Conservation (phyloP, 2,888 invertebrate species). For the Erebia aethiops region DNA sequence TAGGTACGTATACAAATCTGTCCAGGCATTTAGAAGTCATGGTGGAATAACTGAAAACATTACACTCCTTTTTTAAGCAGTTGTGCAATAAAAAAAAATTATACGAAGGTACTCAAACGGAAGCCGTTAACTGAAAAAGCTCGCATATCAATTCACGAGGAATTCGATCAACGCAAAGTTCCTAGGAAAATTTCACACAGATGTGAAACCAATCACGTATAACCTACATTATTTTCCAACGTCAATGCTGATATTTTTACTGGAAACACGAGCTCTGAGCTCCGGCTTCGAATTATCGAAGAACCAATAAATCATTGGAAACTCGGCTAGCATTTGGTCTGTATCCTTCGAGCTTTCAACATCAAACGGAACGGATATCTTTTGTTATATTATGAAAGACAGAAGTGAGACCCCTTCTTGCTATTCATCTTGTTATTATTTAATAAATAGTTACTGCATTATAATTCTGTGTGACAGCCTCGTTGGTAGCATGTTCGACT, state of each 20-base stretch:
- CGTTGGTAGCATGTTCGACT: too few species aligned
- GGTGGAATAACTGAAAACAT: too few species aligned
- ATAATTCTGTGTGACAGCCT: too few species aligned
- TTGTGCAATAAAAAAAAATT: too few species aligned
- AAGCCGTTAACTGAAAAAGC: too few species aligned
- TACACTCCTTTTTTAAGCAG: too few species aligned
- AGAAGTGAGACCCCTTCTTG: slow-evolving; percentile 2
- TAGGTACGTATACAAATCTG: too few species aligned
- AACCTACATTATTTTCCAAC: slow-evolving; percentile 16
- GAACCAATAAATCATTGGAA: slow-evolving; percentile 39
- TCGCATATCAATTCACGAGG: not conserved
- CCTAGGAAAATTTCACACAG: slow-evolving; percentile 10
- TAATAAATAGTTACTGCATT: too few species aligned
- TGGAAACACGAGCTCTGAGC: slow-evolving; percentile 9
- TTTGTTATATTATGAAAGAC: slow-evolving; percentile 21
- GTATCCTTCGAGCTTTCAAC: slow-evolving; percentile 29
- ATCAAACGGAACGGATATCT: slow-evolving; percentile 29
- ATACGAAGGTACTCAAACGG: too few species aligned
- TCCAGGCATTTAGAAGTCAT: too few species aligned
- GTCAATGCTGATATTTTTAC: slow-evolving; percentile 24
- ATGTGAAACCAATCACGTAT: not conserved
- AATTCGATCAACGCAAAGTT: not conserved
- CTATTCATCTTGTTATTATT: not conserved
- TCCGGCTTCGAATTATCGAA: slow-evolving; percentile 31
- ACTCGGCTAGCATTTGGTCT: slow-evolving; percentile 28